Base-by-base conservation (phyloP, 2,113 vertebrate species). In the Diphyllodes magnificus region DNA sequence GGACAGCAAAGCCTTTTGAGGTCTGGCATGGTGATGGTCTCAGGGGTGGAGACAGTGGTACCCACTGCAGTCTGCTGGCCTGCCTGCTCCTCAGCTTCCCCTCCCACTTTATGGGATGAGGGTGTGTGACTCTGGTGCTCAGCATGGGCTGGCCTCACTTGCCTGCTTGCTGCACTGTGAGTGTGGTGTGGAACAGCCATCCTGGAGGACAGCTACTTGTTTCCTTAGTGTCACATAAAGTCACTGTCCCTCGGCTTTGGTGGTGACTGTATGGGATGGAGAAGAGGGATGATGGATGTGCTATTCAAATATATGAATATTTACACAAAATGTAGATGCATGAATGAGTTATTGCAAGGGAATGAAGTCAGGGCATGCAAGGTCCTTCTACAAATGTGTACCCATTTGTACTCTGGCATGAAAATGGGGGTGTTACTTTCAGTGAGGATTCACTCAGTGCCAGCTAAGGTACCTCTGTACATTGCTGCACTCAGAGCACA, bases 71-170 rank as follows among this genome's bases (percentile, higher is more conserved):
- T 7, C 30, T 56, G 33, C 64, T 78, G 69, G 16, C 42, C 44
- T 75, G 66, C 27, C 39, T 3, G 6, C 63, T 71, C 42, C 53
- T 72, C 83, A 83, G 39, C 66, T n/a, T 37, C 20, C 50, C 40
- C n/a, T 63, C 49, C 10, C 11, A 71, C 14, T 21, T 11, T 25
- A 17, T 15, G 79, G 40, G 24, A 7, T 13, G 40, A 21, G 5
- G 5, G 0, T 17, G 59, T 21, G 35, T 27, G 33, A 12, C 33
- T 10, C 15, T 1, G 3, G 33, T 30, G 50, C 73, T 49, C 0
- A 0, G 8, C 1, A 0, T 7, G 33, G 69, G 28, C 18, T 53
- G 73, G 16, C 23, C 64, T 77, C 0, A 0, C 45, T 23, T 28
- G 22, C 35, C 57, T 68, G 40, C 45, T 50, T 39, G 42, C 60